Conservation (phyloP, 2,113 vertebrate species). For the Grus americana region DNA sequence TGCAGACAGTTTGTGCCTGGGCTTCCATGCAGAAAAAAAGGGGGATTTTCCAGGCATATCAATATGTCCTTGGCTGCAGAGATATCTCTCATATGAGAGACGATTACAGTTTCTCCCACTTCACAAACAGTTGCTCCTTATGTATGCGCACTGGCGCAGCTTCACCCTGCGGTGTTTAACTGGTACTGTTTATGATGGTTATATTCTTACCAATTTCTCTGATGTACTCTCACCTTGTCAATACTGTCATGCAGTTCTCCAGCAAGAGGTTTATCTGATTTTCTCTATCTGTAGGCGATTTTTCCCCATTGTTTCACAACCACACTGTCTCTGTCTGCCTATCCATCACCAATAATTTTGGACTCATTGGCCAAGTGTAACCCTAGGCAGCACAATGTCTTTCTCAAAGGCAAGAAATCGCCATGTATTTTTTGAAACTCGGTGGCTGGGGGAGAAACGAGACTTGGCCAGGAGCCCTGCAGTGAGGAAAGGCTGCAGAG, state of each 20-base stretch:
- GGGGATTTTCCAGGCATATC: constrained; percentile 46
- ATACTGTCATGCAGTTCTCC: background rate
- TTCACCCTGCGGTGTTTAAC: background rate
- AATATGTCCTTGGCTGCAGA: constrained; percentile 61
- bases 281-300: background rate
- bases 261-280: background rate
- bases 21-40: background rate
- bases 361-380: background rate
- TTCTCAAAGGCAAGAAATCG: background rate
- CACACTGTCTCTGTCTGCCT: background rate
- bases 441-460: rapidly evolving
- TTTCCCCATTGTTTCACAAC: rapidly evolving
- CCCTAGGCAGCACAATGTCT: background rate
- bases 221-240: constrained; percentile 12
- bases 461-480: background rate
- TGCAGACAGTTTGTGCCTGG: constrained; percentile 43
- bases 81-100: background rate
- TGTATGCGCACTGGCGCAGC: background rate
- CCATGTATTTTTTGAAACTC: background rate
- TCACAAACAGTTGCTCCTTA: constrained; percentile 28
- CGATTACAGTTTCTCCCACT: background rate
- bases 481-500: background rate
- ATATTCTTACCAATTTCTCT: constrained; percentile 8
- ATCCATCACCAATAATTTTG: background rate
- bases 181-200: constrained; percentile 3